These are phyloP conservation scores for Jaculus jaculus DNA, from an alignment of 2,113 vertebrate genomes.

Conservation along the genomic window DNA sequence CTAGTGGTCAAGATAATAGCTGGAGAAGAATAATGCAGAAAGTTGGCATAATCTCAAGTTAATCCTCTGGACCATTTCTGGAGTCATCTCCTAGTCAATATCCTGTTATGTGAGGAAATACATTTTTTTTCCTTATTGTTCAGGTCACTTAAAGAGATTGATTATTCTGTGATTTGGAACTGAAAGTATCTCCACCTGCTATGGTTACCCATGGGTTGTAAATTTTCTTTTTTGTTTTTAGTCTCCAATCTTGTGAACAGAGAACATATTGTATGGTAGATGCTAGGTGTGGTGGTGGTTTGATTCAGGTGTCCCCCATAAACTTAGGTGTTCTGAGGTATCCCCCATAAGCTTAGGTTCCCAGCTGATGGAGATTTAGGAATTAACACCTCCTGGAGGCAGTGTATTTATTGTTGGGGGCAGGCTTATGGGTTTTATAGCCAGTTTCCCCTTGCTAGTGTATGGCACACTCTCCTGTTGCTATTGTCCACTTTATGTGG, in stretches of 20 bases:
- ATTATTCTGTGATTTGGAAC: not conserved
- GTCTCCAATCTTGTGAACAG: not conserved
- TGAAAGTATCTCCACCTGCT: not conserved
- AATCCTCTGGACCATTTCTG: not conserved
- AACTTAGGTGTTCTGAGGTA: no score
- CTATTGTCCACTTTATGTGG: no score
- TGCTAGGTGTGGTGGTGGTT: no score
- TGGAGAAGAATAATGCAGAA: not conserved
- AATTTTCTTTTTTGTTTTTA: not conserved
- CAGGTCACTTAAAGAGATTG: not conserved
- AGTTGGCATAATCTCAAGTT: not conserved
- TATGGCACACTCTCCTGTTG: no score
- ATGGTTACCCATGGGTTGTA: not conserved
- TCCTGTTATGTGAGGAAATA: not conserved
- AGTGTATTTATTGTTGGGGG: no score
- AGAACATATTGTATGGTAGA: not conserved
- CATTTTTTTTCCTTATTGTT: conserved; percentile 23
- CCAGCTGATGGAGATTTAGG: no score
- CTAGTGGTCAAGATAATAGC: not conserved
- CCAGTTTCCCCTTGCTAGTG: no score
- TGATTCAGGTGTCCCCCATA: no score
- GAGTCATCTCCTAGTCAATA: not conserved
- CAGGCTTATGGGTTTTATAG: no score
- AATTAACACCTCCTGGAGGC: no score
- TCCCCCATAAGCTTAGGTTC: no score